phyloP scores from a whole-genome alignment of 2,797 vertebrate species.

The Aeoliscus strigatus region DNA sequence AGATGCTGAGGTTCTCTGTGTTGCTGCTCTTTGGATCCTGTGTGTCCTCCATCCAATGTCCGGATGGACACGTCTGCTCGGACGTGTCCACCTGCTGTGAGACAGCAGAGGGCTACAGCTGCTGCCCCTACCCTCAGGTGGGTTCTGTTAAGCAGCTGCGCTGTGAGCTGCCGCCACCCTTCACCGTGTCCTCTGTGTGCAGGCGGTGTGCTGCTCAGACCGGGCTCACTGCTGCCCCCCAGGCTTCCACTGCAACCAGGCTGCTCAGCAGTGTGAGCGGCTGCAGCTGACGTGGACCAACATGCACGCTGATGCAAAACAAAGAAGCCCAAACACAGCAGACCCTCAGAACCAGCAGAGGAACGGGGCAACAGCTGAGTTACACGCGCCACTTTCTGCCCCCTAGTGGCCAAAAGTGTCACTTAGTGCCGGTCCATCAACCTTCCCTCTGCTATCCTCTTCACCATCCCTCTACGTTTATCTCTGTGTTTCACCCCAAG shows the following conservation, averaged over 20 bases:
- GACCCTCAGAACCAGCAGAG: slow-evolving; percentile 3
- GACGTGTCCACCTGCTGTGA: slow-evolving; percentile 56
- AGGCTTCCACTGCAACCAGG: slow-evolving; percentile 48
- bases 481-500: too few relatives aligned
- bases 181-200: background rate
- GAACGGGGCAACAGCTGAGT: background rate
- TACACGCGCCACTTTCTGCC: too few relatives aligned
- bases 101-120: slow-evolving; percentile 47
- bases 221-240: slow-evolving; percentile 67
- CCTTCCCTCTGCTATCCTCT: too few relatives aligned
- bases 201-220: slow-evolving; percentile 74
- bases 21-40: slow-evolving; percentile 42
- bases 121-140: slow-evolving; percentile 66
- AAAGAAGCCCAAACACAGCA: background rate
- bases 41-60: slow-evolving; percentile 54
- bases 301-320: slow-evolving; percentile 27
- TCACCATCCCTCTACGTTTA: too few relatives aligned
- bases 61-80: slow-evolving; percentile 49
- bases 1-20: slow-evolving; percentile 72
- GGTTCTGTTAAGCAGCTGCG: slow-evolving; percentile 5
- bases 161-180: background rate
- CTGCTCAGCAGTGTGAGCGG: slow-evolving; percentile 47
- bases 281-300: slow-evolving; percentile 21
- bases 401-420: too few relatives aligned
- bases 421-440: too few relatives aligned